Base-by-base conservation (phyloP, 2,797 vertebrate species). In the Salmo trutta region DNA sequence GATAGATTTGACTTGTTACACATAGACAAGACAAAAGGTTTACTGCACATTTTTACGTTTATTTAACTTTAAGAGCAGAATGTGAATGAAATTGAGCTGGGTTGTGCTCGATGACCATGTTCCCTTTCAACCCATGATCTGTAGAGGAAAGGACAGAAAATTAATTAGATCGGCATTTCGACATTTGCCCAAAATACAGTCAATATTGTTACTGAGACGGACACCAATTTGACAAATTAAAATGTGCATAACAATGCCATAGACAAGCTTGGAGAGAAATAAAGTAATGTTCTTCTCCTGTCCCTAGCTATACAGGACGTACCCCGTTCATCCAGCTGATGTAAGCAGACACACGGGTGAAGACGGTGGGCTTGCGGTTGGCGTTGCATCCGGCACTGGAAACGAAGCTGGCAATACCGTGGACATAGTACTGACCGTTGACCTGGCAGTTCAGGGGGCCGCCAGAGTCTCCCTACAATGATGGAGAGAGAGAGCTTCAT, bases 361-460 rank as follows among this genome's bases (percentile, higher is more conserved):
- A 97, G 76, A 97, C 96, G 0, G 96, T 97, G 77, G 96, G 96
- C 79, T 96, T 97, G 90, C 0, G 85, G 76, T 75, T 1, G 10
- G 91, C 47, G 6, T 98, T 97, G 89, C 96, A 97, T 75, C 96
- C 96, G 4, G 0, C 17, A 1, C 88, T 79, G 41, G 96, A 97
- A 79, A 96, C 96, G 17, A 99, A 99, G 92, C 96, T 98, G 92
- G 96, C 95, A 87, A 98, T 93, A 0, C 97, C 96, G 0, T 96
- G 95, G 78, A 98, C 94, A 4, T 93, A 85, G 76, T 95, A 97
- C 67, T 75, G 31, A 8, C 96, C 95, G 0, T 81, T 86, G 47
- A 96, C 95, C 0, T 75, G 82, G 77, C 97, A 97, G 91, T 97
- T 91, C 78, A 98, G 93, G 66, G 97, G 97, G 3, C 97, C 96